Evolutionary conservation across 2,888 invertebrate genomes (phyloP).

Genomic region (Helleia helle): DNA sequence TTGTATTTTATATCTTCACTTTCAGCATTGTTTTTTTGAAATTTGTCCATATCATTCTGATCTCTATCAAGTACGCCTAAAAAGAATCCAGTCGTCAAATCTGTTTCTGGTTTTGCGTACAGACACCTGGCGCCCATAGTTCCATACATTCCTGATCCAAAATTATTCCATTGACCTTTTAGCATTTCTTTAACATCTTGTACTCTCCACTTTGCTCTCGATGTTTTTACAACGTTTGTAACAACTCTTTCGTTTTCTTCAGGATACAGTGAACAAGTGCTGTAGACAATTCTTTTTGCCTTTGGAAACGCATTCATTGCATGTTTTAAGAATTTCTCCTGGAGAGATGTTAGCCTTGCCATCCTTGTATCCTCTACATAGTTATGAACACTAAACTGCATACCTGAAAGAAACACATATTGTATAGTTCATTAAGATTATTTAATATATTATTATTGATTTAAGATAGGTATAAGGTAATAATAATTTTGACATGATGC

Average conservation of each 20-base stretch:
- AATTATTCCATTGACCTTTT: conserved; percentile 79
- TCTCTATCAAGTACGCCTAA: conserved; percentile 89
- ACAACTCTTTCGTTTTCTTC: conserved; percentile 96
- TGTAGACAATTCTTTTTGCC: conserved; percentile 92
- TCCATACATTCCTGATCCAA: conserved; percentile 77
- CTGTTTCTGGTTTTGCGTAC: conserved; percentile 82
- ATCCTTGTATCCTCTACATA: conserved; percentile 71
- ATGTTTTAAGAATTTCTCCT: conserved; percentile 87
- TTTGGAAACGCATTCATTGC: conserved; percentile 89
- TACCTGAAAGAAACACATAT: conserved; percentile 37
- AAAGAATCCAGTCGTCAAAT: conserved; percentile 95
- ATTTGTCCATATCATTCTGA: conserved; percentile 47
- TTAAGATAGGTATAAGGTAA: too few relatives aligned
- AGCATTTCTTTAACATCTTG: conserved; percentile 75
- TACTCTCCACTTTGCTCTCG: conserved; percentile 74
- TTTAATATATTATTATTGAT: neutral
- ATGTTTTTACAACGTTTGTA: conserved; percentile 77
- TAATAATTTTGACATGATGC: too few relatives aligned
- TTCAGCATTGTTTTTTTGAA: conserved; percentile 11
- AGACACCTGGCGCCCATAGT: conserved; percentile 83
- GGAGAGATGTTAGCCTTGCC: conserved; percentile 81
- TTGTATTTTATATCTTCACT: conserved; percentile 19
- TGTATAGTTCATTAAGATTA: neutral
- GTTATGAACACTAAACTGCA: conserved; percentile 56
- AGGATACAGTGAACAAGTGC: conserved; percentile 92